Evolutionary conservation across 2,888 invertebrate genomes (phyloP).

Genomic region (Hoplodrina blanda): DNA sequence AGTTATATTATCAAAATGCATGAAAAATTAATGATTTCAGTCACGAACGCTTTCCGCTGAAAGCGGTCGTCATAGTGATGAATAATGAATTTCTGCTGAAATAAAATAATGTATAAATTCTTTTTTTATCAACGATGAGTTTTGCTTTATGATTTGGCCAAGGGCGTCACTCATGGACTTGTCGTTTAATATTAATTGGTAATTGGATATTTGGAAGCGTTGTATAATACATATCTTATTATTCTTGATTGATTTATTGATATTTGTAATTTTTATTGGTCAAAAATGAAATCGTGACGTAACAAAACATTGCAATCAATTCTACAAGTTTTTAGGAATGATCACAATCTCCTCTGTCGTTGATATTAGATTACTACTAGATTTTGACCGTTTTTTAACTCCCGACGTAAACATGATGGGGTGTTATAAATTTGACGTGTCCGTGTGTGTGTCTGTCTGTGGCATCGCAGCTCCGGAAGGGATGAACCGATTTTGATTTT

Average conservation of each 20-base stretch:
- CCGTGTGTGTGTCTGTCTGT: too few species aligned
- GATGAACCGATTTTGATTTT: too few species aligned
- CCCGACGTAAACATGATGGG: too few species aligned
- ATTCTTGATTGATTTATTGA: background rate
- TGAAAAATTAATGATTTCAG: conserved; percentile 68
- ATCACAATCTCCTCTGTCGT: too few species aligned
- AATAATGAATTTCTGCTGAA: conserved; percentile 48
- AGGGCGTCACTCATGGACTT: conserved; percentile 12
- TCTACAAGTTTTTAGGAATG: too few species aligned
- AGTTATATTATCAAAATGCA: conserved; percentile 66
- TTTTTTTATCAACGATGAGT: conserved; percentile 31
- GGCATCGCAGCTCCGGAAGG: too few species aligned
- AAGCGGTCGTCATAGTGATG: conserved; percentile 65
- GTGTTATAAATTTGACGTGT: too few species aligned
- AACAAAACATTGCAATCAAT: background rate
- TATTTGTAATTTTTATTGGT: background rate
- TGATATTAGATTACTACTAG: too few species aligned
- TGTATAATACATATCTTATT: conserved; percentile 10
- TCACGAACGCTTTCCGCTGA: conserved; percentile 68
- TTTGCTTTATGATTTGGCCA: conserved; percentile 34
- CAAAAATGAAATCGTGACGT: background rate
- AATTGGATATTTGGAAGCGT: conserved; percentile 30
- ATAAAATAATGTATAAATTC: conserved; percentile 44
- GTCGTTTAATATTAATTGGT: conserved; percentile 28
- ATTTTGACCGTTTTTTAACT: too few species aligned